Percentiles rank a stretch among this genome's conserved stretches.
These are phyloP conservation scores for Lepidurus arcticus DNA, from an alignment of 1,140 invertebrate species.

Conservation along the genomic window DNA sequence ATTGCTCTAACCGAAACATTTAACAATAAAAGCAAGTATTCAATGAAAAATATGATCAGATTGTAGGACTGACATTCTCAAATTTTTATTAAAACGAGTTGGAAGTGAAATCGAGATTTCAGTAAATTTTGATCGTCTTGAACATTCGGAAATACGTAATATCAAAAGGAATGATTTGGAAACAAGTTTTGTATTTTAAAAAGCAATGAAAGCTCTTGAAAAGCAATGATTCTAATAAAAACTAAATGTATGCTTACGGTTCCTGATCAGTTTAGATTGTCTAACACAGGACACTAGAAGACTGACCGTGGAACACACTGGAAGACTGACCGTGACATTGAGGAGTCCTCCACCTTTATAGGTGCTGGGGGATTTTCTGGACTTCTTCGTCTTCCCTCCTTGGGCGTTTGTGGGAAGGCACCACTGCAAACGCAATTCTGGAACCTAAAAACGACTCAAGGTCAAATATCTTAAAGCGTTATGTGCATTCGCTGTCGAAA, in stretches of 20 bases:
- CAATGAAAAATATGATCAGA: too few relatives aligned
- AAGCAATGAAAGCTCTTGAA: too few relatives aligned
- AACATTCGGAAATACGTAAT: too few relatives aligned
- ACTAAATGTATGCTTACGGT: not conserved
- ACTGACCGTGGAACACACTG: not conserved
- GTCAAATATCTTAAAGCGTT: not conserved
- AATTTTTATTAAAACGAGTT: too few relatives aligned
- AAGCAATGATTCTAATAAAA: too few relatives aligned
- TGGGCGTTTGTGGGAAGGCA: slow-evolving; percentile 5
- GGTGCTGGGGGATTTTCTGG: not conserved
- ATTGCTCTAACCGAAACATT: not conserved
- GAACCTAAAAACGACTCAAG: not conserved
- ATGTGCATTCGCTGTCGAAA: not conserved
- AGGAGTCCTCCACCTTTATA: not conserved
- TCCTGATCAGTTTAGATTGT: not conserved
- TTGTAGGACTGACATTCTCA: too few relatives aligned
- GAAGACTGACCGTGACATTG: slow-evolving; percentile 5
- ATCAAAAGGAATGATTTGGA: too few relatives aligned
- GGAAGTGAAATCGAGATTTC: too few relatives aligned
- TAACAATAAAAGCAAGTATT: not conserved
- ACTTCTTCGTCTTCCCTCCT: not conserved
- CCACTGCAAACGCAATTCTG: not conserved
- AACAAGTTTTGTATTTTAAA: too few relatives aligned
- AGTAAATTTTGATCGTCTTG: too few relatives aligned
- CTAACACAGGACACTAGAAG: not conserved